phyloP scores from a whole-genome alignment of 2,113 vertebrate genomes.

The Acanthisitta chloris region DNA sequence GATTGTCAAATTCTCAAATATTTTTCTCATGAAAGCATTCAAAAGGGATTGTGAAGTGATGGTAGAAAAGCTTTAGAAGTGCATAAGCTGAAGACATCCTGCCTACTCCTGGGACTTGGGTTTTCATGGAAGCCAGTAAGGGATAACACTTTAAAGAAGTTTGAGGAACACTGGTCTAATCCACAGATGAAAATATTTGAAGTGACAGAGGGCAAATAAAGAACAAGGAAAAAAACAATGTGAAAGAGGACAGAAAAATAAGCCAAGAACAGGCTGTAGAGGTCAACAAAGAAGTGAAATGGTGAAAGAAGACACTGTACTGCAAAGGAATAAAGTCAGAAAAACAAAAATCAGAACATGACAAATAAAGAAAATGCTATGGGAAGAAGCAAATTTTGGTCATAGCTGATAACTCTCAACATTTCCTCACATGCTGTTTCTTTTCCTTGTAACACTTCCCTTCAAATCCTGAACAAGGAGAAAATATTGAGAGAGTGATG shows the following conservation, averaged over 20 bases:
- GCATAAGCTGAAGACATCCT: not conserved
- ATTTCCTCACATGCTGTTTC: not conserved
- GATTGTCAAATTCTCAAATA: not conserved
- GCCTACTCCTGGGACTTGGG: not conserved
- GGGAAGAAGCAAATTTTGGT: not conserved
- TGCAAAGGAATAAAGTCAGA: not conserved
- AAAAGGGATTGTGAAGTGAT: not conserved
- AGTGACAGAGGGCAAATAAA: constrained; percentile 1
- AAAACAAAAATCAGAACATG: not conserved
- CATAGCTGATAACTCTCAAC: not conserved
- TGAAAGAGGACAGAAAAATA: not conserved
- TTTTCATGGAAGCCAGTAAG: not conserved
- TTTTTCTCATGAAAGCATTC: constrained; percentile 16
- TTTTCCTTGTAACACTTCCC: not conserved
- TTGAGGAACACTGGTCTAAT: not conserved
- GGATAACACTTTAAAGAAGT: not conserved
- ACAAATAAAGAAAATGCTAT: not conserved
- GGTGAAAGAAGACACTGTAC: not conserved
- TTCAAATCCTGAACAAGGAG: not conserved
- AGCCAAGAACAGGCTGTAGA: not conserved
- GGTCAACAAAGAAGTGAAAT: constrained; percentile 7
- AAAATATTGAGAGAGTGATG: not conserved
- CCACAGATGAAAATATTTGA: not conserved
- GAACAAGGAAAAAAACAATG: not conserved
- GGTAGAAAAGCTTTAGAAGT: constrained; percentile 17